Evolutionary conservation across 1,140 invertebrate genomes (phyloP), one percentile per base, ranked within the genome.

Genomic region (Brachionus angularis): DNA sequence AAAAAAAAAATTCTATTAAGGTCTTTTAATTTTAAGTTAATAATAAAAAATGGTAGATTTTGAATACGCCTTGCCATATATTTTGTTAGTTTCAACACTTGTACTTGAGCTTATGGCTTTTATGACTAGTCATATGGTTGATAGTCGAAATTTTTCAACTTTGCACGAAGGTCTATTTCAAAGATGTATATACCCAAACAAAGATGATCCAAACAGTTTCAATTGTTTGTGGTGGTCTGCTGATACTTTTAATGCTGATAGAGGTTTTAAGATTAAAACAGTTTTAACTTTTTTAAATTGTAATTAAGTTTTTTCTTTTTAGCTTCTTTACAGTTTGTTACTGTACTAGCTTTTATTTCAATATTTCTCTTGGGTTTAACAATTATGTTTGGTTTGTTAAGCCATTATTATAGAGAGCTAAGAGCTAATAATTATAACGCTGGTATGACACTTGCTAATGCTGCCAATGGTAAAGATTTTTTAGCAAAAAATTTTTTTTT

Each of bases 121-220:
- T 67, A 14, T 67, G 44, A 67, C 39, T 42, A 67, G 62, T 36
- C 62, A 67, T 27, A 67, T 67, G 62, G 47, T 67, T 50, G 62
- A 67, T 25, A 67, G 62, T 36, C 42, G 47, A 8, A 50, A 67
- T 18, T 46, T 36, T 21, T 47, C 62, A 4, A 31, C 62, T 14
- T 21, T 67, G 3, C 62, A 67, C 29, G 62, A 67, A 67, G 62
- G 62, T 7, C 10, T 67, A 34, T 67, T 67, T 14, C 62, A 50
- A 18, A 18, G 62, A 14, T 67, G 62, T 50, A 42, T 67, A 21
- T 67, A 47, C 47, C 62, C 62, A 21, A 42, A 34, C 16, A 50
- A 12, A 25, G 27, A 46, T 10, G 62, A 67, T 10, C 47, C 62
- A 10, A 34, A 67, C 25, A 47, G 18, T 33, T 67, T 67, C 25